These are phyloP conservation scores for Rhineura floridana DNA, from an alignment of 2,113 vertebrate genomes.

Conservation along the genomic window DNA sequence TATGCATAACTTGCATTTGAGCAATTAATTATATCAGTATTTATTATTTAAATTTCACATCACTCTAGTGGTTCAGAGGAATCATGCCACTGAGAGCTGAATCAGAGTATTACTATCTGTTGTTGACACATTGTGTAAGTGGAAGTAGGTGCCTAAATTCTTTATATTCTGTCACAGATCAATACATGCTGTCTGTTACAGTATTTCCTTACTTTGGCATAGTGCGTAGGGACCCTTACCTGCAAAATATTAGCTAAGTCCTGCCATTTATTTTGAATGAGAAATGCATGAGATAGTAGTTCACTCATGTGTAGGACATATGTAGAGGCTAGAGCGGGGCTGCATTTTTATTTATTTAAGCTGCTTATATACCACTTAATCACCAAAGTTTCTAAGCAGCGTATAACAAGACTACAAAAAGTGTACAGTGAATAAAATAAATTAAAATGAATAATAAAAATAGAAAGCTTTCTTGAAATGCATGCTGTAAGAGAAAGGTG, in stretches of 20 bases:
- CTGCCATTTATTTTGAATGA: conserved; percentile 9
- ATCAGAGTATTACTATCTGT: neutral
- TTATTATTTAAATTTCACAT: neutral
- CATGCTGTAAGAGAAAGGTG: too few relatives aligned
- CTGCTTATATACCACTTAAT: too few relatives aligned
- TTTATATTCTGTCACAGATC: neutral
- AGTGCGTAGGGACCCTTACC: neutral
- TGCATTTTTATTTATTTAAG: too few relatives aligned
- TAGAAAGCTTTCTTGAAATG: too few relatives aligned
- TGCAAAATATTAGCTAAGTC: neutral
- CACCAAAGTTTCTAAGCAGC: too few relatives aligned
- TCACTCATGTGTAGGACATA: too few relatives aligned
- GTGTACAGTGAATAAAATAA: too few relatives aligned
- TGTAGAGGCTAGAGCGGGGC: too few relatives aligned
- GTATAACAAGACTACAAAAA: too few relatives aligned
- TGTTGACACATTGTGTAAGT: neutral
- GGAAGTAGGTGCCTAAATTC: neutral
- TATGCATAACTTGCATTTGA: too few relatives aligned
- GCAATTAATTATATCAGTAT: accelerated
- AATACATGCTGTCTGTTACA: neutral
- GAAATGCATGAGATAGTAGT: neutral
- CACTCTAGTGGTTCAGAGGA: neutral
- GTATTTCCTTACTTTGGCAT: conserved; percentile 12
- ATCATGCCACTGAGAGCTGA: too few relatives aligned
- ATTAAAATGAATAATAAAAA: too few relatives aligned